A percentile compares a stretch with the other conserved stretches of the same genome.
phyloP scores from a whole-genome alignment of 2,888 invertebrate genomes.

The Tribolium freemani region DNA sequence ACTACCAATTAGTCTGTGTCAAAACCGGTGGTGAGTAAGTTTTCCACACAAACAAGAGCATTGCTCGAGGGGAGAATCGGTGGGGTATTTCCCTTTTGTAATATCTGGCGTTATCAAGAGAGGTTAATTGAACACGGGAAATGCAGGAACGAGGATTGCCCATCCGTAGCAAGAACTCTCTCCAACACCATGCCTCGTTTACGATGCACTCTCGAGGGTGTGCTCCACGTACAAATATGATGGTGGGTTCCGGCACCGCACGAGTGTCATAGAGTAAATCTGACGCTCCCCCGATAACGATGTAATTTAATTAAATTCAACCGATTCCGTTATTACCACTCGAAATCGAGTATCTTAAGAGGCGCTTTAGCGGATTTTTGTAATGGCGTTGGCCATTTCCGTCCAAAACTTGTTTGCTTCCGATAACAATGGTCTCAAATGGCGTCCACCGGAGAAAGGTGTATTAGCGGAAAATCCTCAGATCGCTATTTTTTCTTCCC shows the following conservation, averaged over 20 bases:
- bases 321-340: constrained; percentile 9
- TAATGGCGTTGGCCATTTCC: constrained; percentile 12
- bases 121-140: constrained; percentile 50
- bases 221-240: constrained; percentile 30
- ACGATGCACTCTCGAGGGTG: constrained; percentile 28
- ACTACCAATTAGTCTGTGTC: too few species aligned
- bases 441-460: constrained; percentile 15
- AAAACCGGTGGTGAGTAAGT: background rate
- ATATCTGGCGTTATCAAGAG: constrained; percentile 43
- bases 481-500: constrained; percentile 22
- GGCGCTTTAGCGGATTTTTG: constrained; percentile 13
- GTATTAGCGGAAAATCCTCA: constrained; percentile 19
- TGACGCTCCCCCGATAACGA: constrained; percentile 11
- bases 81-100: constrained; percentile 36
- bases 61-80: constrained; percentile 4
- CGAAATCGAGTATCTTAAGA: constrained; percentile 5
- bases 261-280: constrained; percentile 18
- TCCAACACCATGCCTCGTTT: constrained; percentile 32
- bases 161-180: constrained; percentile 18
- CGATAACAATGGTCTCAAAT: constrained; percentile 11
- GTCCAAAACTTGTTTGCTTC: constrained; percentile 20
- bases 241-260: constrained; percentile 13
- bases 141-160: constrained; percentile 45
- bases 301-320: constrained; percentile 37
- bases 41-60: constrained; percentile 4